Evolutionary conservation across 2,888 invertebrate species (phyloP), one percentile per base, ranked within the genome.

Genomic region (Griposia aprilina): DNA sequence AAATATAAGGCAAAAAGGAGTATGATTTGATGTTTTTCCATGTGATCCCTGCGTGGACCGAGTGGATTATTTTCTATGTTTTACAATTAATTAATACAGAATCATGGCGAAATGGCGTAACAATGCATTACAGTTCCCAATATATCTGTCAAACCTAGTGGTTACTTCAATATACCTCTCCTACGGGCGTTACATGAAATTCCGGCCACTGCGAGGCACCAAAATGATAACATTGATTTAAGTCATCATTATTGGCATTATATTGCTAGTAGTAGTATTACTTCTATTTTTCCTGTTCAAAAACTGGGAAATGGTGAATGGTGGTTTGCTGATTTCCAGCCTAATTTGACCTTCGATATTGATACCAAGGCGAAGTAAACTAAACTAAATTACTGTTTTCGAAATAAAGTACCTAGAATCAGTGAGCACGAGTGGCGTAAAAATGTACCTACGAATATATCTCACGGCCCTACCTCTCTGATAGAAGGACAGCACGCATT

Each of bases 401-500:
- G 30, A 60, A 60, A 55, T 36, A 60, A 60, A 62, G 11, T 30
- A 41, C 0, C 20, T 60, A n/a, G 73, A 81, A 70, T 73, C 66
- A 30, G 76, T 67, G 45, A 67, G 69, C 36, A 72, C 57, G 77
- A n/a, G 30, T 69, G 11, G 41, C 13, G 67, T 84, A 72, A 66
- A 57, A 73, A 68, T 70, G 63, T 81, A 45, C 30, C n/a, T 67
- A 50, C 41, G 26, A 80, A 57, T 72, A 62, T 66, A 60, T 76
- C 59, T 67, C 17, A 59, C 30, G 74, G 72, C 68, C 77, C 74
- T 52, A 71, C 74, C 86, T 67, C 26, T 65, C n/a, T 82, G 81
- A 88, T 84, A 76, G 76, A 50, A 23, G 63, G 70, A 65, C n/a
- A 76, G 10, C 82, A 88, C 86, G 86, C 84, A 84, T 86, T 69